Percentiles rank a stretch among this genome's conserved stretches.
Evolutionary conservation across 2,797 vertebrate species (phyloP).

Genomic region (Pseudotriccus pelzelni): DNA sequence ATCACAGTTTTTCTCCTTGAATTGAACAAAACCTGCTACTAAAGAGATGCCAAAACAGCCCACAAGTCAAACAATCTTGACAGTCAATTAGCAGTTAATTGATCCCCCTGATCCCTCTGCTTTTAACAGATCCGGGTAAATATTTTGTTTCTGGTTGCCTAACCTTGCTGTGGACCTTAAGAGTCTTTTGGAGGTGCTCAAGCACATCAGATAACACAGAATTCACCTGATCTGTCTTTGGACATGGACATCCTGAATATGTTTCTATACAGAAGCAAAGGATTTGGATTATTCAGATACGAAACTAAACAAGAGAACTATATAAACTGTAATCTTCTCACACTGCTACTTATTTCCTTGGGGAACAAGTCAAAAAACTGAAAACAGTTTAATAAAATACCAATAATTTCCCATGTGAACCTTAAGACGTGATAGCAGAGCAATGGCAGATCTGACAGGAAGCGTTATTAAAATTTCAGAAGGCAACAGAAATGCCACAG

Average conservation of each 20-base stretch:
- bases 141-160: background rate
- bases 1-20: constrained; percentile 28
- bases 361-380: background rate
- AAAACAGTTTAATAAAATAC: background rate
- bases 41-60: background rate
- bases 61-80: background rate
- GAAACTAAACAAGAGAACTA: background rate
- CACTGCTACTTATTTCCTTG: background rate
- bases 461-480: background rate
- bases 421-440: background rate
- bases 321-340: background rate
- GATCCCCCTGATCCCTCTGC: background rate
- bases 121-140: background rate
- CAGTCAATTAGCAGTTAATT: constrained; percentile 24
- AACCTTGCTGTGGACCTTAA: background rate
- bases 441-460: background rate
- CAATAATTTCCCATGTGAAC: background rate
- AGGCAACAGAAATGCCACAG: background rate
- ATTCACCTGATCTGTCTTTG: background rate
- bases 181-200: background rate
- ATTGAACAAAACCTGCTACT: background rate
- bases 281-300: background rate
- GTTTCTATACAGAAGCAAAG: background rate
- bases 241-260: background rate
- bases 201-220: background rate